A percentile compares a stretch with the other conserved stretches of the same genome.
Evolutionary conservation across 2,888 invertebrate genomes (phyloP).

Genomic region (Dicyrtoma fusca): DNA sequence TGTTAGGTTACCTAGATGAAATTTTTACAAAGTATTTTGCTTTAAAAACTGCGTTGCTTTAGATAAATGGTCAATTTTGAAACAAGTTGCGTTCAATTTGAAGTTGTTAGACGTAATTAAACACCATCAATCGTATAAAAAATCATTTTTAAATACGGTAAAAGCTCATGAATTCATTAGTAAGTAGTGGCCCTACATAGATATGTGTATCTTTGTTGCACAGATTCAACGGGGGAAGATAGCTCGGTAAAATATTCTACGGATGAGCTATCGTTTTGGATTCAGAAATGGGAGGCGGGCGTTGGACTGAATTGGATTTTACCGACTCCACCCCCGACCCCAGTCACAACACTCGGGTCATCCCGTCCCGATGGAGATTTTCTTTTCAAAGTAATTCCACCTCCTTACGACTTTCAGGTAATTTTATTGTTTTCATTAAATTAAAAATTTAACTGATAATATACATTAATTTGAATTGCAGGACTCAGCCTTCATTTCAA

Average conservation of each 20-base stretch:
- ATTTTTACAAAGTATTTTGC: too few relatives aligned
- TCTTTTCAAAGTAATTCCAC: constrained; percentile 26
- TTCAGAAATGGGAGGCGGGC: background rate
- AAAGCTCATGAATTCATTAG: background rate
- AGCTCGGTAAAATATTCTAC: background rate
- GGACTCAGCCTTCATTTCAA: background rate
- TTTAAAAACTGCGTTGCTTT: too few relatives aligned
- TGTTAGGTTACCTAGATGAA: too few relatives aligned
- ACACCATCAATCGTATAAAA: background rate
- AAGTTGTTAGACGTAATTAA: too few relatives aligned
- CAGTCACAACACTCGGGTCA: background rate
- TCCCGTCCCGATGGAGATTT: constrained; percentile 6
- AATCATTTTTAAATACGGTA: too few relatives aligned
- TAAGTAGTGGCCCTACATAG: too few relatives aligned
- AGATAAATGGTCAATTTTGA: too few relatives aligned
- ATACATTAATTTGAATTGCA: background rate
- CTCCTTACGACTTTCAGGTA: constrained; percentile 29
- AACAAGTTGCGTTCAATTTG: too few relatives aligned
- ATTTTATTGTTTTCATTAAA: background rate
- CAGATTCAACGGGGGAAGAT: background rate
- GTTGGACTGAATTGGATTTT: constrained; percentile 7
- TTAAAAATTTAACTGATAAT: background rate
- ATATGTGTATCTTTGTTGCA: too few relatives aligned
- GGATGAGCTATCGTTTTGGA: background rate
- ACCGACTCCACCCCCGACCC: constrained; percentile 22